Evolutionary conservation across 2,113 vertebrate genomes (phyloP), one percentile per base, ranked within the genome.

Genomic region (Motacilla alba): DNA sequence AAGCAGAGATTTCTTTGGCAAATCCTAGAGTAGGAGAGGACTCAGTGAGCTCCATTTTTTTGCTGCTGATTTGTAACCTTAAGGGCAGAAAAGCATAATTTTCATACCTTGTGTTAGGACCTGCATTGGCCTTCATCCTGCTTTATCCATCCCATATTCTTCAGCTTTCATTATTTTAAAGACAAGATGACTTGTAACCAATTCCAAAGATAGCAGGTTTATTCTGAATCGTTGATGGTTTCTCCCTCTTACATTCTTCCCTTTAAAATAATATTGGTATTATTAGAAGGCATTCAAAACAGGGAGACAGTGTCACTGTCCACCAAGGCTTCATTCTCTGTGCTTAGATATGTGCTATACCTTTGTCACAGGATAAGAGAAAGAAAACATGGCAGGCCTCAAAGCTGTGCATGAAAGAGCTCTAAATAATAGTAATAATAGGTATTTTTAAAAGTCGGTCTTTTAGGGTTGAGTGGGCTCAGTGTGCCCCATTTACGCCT

Each of bases 401-500:
- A 81, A 84, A 87, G 37, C 39, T 41, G 41, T 68, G 70, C 55
- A n/a, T 49, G 72, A 89, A 87, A 92, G 56, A 47, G 16, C 67
- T 92, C 87, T 73, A 79, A 94, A 87, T 84, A 79, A 85, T 39
- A 75, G 74, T 69, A 87, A 78, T 85, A 89, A 89, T 23, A 41
- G 86, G 58, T 79, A 88, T 82, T 94, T 94, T 93, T 56, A 6
- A 89, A 95, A 96, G 74, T 85, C 93, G 87, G n/a, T 85, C 35
- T 66, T 88, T 82, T 84, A 46, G 91, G 79, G 35, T 60, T 74
- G 67, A 87, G 69, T 55, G 76, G 80, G 59, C 37, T 95, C 83
- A 17, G 20, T n/a, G 75, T 90, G 91, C 93, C 86, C 87, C 90
- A 96, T 97, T 97, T 96, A 91, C 2, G 67, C 89, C 89, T 94